Conservation (phyloP, 2,113 vertebrate species). For the Saccopteryx leptura region DNA sequence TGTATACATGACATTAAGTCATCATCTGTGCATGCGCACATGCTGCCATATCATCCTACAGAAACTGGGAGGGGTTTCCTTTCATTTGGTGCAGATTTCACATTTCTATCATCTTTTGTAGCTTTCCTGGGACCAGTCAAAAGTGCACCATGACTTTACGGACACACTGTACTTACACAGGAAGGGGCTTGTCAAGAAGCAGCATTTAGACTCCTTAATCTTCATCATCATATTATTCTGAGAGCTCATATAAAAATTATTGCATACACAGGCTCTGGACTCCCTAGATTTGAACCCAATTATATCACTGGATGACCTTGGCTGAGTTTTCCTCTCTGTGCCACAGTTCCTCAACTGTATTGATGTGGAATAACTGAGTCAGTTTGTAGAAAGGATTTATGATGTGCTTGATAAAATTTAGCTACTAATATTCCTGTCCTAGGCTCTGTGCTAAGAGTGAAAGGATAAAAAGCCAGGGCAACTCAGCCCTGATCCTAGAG, state of each 20-base stretch:
- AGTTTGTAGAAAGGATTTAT: not conserved
- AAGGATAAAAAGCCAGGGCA: not conserved
- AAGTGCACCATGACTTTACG: too few species aligned
- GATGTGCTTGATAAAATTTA: not conserved
- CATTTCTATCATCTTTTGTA: too few species aligned
- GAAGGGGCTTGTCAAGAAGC: not conserved
- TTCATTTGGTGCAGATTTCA: too few species aligned
- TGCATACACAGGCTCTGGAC: accelerated
- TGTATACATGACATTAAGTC: too few species aligned
- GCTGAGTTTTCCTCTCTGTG: not conserved
- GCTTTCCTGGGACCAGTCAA: too few species aligned
- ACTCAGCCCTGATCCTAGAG: not conserved
- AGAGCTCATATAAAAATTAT: not conserved
- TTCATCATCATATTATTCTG: not conserved
- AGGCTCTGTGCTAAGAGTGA: too few species aligned
- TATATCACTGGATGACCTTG: not conserved
- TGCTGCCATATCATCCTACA: too few species aligned
- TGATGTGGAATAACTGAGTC: too few species aligned
- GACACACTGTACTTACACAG: not conserved
- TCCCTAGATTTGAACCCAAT: not conserved
- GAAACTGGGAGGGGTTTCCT: too few species aligned
- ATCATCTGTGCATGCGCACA: too few species aligned
- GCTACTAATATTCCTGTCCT: not conserved
- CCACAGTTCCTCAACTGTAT: not conserved
- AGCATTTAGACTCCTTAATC: not conserved